These are phyloP conservation scores for Crotalus tigris DNA, from an alignment of 2,113 vertebrate genomes.

Conservation along the genomic window DNA sequence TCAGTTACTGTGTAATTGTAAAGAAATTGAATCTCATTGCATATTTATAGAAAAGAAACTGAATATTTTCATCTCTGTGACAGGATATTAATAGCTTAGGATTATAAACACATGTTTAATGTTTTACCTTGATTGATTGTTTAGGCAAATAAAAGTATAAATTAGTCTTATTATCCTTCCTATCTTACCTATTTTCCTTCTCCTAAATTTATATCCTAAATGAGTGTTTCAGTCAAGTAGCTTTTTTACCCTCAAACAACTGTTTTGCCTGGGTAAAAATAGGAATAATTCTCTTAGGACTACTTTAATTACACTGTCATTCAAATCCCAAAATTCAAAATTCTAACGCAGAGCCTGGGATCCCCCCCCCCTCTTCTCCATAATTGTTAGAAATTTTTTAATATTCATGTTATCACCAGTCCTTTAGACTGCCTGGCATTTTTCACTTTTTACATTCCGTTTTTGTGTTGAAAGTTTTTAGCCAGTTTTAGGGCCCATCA, in stretches of 20 bases:
- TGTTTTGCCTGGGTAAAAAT: conserved; percentile 54
- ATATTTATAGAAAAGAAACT: conserved; percentile 10
- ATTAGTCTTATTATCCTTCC: conserved; percentile 51
- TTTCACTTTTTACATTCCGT: too few species aligned
- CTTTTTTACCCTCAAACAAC: conserved; percentile 56
- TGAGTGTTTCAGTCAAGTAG: conserved; percentile 53
- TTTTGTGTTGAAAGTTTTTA: not conserved
- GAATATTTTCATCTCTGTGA: conserved; percentile 10
- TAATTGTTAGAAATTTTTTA: too few species aligned
- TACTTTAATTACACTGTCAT: conserved; percentile 63
- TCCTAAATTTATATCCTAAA: conserved; percentile 52
- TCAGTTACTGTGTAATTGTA: conserved; percentile 2
- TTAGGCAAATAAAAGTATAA: conserved; percentile 46
- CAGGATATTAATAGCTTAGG: conserved; percentile 25
- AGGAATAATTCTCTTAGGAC: conserved; percentile 58
- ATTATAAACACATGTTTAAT: conserved; percentile 46
- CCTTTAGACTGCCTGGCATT: too few species aligned
- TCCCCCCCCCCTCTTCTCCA: not conserved
- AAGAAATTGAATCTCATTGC: not conserved
- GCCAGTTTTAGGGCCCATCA: not conserved
- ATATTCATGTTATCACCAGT: too few species aligned
- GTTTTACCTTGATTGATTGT: conserved; percentile 59
- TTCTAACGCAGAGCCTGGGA: conserved; percentile 21
- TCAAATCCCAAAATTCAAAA: conserved; percentile 60
- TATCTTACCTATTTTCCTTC: conserved; percentile 38